These are phyloP conservation scores for Dolichallabes microphthalmus DNA, from an alignment of 2,113 vertebrate genomes.

Conservation along the genomic window DNA sequence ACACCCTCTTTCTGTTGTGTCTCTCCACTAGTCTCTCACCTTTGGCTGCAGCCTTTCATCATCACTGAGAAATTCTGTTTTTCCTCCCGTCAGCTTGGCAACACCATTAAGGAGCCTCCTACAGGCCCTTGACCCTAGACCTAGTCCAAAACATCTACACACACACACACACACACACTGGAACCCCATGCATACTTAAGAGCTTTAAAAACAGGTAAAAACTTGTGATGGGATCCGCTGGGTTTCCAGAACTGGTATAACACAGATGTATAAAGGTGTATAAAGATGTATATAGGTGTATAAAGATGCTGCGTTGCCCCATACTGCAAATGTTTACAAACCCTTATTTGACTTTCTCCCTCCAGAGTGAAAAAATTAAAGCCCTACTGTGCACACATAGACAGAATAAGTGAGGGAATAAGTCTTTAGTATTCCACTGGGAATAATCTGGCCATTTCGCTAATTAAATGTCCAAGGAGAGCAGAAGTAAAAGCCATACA, in stretches of 20 bases:
- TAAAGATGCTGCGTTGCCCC: not conserved
- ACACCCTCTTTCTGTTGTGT: not conserved
- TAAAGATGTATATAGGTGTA: not conserved
- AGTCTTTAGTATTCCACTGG: not conserved
- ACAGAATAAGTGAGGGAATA: not conserved
- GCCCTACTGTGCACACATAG: not conserved
- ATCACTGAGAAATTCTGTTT: constrained; percentile 77
- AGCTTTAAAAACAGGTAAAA: no score
- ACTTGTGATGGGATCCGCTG: not conserved
- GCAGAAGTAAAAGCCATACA: not conserved
- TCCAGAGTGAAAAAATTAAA: not conserved
- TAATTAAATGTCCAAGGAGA: not conserved
- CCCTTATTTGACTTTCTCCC: not conserved
- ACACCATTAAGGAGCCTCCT: constrained; percentile 79
- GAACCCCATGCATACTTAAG: not conserved
- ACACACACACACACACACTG: not conserved
- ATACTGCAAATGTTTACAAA: not conserved
- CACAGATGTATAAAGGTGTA: no score
- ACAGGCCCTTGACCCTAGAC: constrained; percentile 76
- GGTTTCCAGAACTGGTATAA: not conserved
- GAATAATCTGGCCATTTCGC: not conserved
- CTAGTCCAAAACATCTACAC: constrained; percentile 84
- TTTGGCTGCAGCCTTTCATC: constrained; percentile 89
- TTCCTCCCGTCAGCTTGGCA: constrained; percentile 84
- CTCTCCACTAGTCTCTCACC: constrained; percentile 70